Percentiles rank a stretch among this genome's conserved stretches.
Evolutionary conservation across 2,888 invertebrate species (phyloP).

Genomic region (Eupithecia tripunctaria): DNA sequence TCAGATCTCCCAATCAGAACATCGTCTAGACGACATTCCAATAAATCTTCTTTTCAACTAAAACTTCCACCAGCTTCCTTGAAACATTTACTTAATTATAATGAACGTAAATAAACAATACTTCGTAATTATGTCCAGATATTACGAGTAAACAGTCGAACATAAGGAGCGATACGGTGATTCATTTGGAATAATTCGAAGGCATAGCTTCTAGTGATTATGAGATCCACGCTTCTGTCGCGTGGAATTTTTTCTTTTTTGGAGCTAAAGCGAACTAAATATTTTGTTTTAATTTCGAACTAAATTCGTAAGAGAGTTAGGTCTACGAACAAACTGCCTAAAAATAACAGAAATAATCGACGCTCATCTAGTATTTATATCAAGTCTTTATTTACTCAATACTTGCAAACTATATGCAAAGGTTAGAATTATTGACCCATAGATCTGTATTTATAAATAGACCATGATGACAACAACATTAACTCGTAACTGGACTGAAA

Average conservation of each 20-base stretch:
- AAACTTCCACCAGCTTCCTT: not conserved
- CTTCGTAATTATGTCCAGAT: conserved; percentile 34
- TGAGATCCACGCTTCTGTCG: not conserved
- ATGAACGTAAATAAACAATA: conserved; percentile 33
- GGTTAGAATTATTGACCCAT: no score
- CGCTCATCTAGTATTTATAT: no score
- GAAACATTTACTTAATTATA: conserved; percentile 15
- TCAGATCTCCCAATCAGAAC: conserved; percentile 7
- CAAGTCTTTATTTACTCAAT: no score
- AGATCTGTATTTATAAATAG: no score
- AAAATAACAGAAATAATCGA: no score
- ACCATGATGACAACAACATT: not conserved
- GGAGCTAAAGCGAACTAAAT: not conserved
- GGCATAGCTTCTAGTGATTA: conserved; percentile 12
- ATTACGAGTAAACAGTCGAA: conserved; percentile 40
- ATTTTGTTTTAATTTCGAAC: not conserved
- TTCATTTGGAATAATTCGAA: conserved; percentile 18
- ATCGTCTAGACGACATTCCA: conserved; percentile 1
- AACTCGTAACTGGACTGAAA: not conserved
- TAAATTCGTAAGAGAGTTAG: not conserved
- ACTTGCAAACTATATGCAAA: no score
- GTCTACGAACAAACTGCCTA: no score
- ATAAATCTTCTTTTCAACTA: conserved; percentile 3
- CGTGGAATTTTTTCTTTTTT: not conserved
- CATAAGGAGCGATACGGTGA: conserved; percentile 35